Base-by-base conservation (phyloP, 2,113 vertebrate genomes). In the Chinchilla lanigera region DNA sequence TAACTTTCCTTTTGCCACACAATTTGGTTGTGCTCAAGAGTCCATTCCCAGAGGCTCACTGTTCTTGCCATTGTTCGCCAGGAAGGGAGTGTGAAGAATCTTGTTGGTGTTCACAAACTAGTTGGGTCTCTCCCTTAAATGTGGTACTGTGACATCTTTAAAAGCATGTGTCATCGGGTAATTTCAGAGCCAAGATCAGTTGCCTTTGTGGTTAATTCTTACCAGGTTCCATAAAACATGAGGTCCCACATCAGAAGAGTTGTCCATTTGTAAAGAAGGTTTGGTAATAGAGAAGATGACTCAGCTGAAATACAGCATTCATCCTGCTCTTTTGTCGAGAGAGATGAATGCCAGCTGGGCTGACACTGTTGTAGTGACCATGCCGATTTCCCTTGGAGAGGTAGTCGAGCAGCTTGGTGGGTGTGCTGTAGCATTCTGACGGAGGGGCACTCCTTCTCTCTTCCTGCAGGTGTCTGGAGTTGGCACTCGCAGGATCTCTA, bases 381-480 rank as follows among this genome's bases (percentile, higher is more conserved):
- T 73, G 89, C 8, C 73, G 19, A 81, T 85, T 60, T 71, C 77
- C 58, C 94, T 41, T 85, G 77, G 33, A 41, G 91, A 60, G 22
- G 24, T 60, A 4, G 80, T 67, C 58, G 44, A 33, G 38, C 22
- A 0, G 30, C 2, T 13, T 26, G 67, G 41, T 19, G 77, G 16
- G 1, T 44, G 28, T 33, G 13, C 78, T 93, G 58, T 38, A 30
- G 20, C 56, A n/a, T 14, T 63, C 17, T 77, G 47, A 54, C 17
- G 35, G 14, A 54, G 6, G 33, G 60, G 5, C 81, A 69, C 75
- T 52, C 47, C 2, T 26, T 94, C 50, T 65, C 96, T 86, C 94
- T 54, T 96, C 61, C 86, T 63, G 2, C 93, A 99, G 99, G 99
- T 99, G n/a, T 99, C 99, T 99, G 99, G 99, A 98, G 98, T 98